Conservation (phyloP, 2,888 invertebrate genomes). For the Amiota minor region DNA sequence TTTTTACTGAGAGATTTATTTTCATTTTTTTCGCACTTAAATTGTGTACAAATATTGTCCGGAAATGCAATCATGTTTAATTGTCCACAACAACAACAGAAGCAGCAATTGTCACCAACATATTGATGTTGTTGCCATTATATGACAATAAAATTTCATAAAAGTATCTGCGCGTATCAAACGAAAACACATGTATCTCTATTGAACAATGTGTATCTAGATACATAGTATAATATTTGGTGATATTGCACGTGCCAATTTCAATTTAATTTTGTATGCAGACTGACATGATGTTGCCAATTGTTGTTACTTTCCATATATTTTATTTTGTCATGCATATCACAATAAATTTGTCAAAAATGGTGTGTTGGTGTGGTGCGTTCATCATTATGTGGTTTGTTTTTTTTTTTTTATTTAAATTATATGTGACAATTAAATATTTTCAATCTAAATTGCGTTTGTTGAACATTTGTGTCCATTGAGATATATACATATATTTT, state of each 20-base stretch:
- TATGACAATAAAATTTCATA: not conserved
- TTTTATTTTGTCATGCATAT: slow-evolving; percentile 37
- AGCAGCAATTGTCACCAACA: not conserved
- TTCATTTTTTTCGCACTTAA: not conserved
- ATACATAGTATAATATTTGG: slow-evolving; percentile 5
- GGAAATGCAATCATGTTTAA: slow-evolving; percentile 63
- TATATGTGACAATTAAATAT: no score
- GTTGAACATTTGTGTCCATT: no score
- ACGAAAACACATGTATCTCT: slow-evolving; percentile 39
- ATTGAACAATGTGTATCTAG: slow-evolving; percentile 25
- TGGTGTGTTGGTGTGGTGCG: no score
- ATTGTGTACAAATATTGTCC: slow-evolving; percentile 55
- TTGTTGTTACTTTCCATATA: slow-evolving; percentile 50
- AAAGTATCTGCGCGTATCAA: not conserved
- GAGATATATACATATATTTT: no score
- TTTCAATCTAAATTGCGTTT: no score
- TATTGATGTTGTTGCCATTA: not conserved
- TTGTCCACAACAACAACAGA: slow-evolving; percentile 55
- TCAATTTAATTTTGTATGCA: slow-evolving; percentile 13
- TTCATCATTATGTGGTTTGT: no score
- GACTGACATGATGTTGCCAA: slow-evolving; percentile 8
- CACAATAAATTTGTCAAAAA: no score
- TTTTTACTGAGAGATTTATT: not conserved
- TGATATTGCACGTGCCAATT: slow-evolving; percentile 44
- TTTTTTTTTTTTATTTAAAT: no score